Evolutionary conservation across 2,113 vertebrate genomes (phyloP), one percentile per base, ranked within the genome.

Genomic region (Xyrauchen texanus): DNA sequence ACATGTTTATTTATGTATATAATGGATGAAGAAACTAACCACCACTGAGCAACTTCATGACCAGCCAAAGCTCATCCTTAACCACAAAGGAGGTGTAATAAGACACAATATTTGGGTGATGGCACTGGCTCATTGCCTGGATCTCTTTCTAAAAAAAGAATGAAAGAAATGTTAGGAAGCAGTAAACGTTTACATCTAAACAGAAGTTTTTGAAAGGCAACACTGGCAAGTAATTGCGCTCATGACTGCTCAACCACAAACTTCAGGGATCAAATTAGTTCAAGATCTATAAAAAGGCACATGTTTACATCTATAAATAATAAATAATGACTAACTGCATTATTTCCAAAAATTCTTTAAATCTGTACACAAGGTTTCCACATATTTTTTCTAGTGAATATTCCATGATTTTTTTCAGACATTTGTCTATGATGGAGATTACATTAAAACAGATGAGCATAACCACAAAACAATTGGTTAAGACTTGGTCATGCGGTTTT

Each of bases 1-100:
- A 7, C 0, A 7, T 49, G 8, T 49, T 49, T 49, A 49, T 3
- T 49, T 8, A 49, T 49, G 3, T 47, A 15, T 10, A 0, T 21
- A 10, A 52, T 58, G 55, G 11, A 58, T 8, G 11, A 55, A 49
- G 9, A 34, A 64, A 89, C 92, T 89, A 87, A 98, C 97, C 97
- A 79, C 97, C 96, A 75, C 97, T 96, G 60, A 98, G 94, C 82
- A 98, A 92, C 92, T 95, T 97, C 96, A 99, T 99, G 86, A 98
- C 97, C 82, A 99, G 93, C 97, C 97, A 99, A 70, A 99, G 95
- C 87, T 99, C 97, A 81, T 99, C 97, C 89, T 98, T 99, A 60
- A 99, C 96, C 85, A 99, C 97, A 8, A 99, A 99, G 0, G 97
- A 99, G 0, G 97, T 99, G 89, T 98, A 98, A 90, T 99, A 98